These are phyloP conservation scores for Drosophila varians DNA, from an alignment of 1,140 invertebrate genomes.

Conservation along the genomic window DNA sequence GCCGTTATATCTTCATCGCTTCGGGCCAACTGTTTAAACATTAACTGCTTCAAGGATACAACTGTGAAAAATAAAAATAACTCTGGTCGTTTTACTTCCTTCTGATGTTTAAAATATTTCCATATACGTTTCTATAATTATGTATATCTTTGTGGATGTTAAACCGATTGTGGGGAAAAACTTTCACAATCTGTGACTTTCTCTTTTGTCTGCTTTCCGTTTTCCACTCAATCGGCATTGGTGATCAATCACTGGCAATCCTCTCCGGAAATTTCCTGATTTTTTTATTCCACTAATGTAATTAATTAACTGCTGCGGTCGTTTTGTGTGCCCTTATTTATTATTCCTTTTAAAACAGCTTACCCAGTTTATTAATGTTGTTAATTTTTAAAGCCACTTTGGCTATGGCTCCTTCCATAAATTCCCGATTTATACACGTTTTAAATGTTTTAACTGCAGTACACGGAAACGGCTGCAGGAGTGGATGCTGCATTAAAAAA, in stretches of 20 bases:
- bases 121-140: no score
- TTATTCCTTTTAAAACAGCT: slow-evolving; percentile 19
- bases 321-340: slow-evolving; percentile 26
- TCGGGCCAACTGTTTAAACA: slow-evolving; percentile 21
- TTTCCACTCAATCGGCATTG: neutral
- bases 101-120: no score
- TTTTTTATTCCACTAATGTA: slow-evolving; percentile 37
- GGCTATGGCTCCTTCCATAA: slow-evolving; percentile 27
- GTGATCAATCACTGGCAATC: slow-evolving; percentile 20
- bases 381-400: slow-evolving; percentile 75
- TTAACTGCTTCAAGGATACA: slow-evolving; percentile 11
- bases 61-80: neutral
- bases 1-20: slow-evolving; percentile 14
- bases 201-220: neutral
- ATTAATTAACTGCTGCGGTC: slow-evolving; percentile 36
- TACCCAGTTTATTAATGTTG: slow-evolving; percentile 49
- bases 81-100: neutral
- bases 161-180: no score
- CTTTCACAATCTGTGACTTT: neutral
- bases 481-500: slow-evolving; percentile 46
- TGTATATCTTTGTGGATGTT: no score
- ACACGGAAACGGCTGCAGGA: slow-evolving; percentile 32
- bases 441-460: slow-evolving; percentile 63
- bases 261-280: neutral
- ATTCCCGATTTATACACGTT: slow-evolving; percentile 60